Percentiles rank a stretch among this genome's conserved stretches.
Evolutionary conservation across 2,888 invertebrate genomes (phyloP).

Genomic region (Dioctria rufipes): DNA sequence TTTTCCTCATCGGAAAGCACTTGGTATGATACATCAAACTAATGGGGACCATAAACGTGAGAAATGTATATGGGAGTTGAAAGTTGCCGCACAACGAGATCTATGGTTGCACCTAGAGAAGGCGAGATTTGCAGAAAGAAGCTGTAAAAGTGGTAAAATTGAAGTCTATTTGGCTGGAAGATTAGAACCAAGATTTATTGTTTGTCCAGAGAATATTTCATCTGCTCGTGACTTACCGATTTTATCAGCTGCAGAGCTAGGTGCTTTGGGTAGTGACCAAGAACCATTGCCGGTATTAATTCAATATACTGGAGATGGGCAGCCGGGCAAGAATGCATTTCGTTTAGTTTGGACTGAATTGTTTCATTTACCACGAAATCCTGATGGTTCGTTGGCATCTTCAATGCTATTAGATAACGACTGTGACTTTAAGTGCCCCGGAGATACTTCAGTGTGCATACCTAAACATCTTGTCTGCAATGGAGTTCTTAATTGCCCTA

Average conservation of each 20-base stretch:
- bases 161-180: conserved; percentile 85
- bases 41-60: conserved; percentile 80
- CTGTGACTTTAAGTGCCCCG: conserved; percentile 92
- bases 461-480: conserved; percentile 89
- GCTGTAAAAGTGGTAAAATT: conserved; percentile 89
- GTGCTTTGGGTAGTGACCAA: conserved; percentile 75
- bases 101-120: conserved; percentile 91
- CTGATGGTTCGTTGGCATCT: conserved; percentile 85
- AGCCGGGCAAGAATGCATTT: conserved; percentile 87
- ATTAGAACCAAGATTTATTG: conserved; percentile 82
- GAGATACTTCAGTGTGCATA: conserved; percentile 86
- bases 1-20: conserved; percentile 87
- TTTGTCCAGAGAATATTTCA: conserved; percentile 90
- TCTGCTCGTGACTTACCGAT: conserved; percentile 85
- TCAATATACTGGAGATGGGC: conserved; percentile 81
- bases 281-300: conserved; percentile 79
- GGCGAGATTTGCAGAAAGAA: conserved; percentile 86
- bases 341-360: conserved; percentile 93
- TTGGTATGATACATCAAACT: conserved; percentile 72
- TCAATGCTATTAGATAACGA: conserved; percentile 82
- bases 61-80: conserved; percentile 86
- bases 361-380: conserved; percentile 87
- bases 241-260: conserved; percentile 83
- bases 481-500: conserved; percentile 90
- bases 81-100: conserved; percentile 87